Evolutionary conservation across 2,888 invertebrate genomes (phyloP).

Genomic region (Phrixothrix hirtus): DNA sequence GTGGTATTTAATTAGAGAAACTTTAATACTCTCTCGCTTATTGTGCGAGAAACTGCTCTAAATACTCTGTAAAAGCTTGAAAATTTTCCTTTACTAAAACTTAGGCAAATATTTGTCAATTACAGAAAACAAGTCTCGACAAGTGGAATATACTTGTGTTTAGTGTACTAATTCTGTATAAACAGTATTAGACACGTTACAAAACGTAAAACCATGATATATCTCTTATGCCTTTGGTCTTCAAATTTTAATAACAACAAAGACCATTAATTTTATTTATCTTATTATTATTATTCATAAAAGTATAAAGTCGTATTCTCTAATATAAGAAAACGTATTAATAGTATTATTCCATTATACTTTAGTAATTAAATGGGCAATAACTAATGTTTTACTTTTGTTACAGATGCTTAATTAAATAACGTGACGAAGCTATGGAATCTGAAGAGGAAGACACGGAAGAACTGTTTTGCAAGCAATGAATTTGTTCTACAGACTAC

Average conservation of each 20-base stretch:
- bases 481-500: slow-evolving; percentile 13
- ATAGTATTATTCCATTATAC: too few relatives aligned
- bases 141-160: slow-evolving; percentile 11
- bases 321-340: too few relatives aligned
- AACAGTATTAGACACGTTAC: too few relatives aligned
- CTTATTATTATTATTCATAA: too few relatives aligned
- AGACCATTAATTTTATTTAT: too few relatives aligned
- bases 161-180: too few relatives aligned
- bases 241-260: too few relatives aligned
- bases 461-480: slow-evolving; percentile 28
- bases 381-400: slow-evolving; percentile 14
- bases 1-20: slow-evolving; percentile 41
- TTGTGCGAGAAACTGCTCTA: slow-evolving; percentile 14
- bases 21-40: slow-evolving; percentile 37
- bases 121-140: slow-evolving; percentile 2
- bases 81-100: neutral
- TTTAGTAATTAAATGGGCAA: too few relatives aligned
- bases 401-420: slow-evolving; percentile 38
- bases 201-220: too few relatives aligned
- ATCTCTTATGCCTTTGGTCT: too few relatives aligned
- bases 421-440: slow-evolving; percentile 41
- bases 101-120: slow-evolving; percentile 10
- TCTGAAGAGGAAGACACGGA: slow-evolving; percentile 47
- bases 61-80: slow-evolving; percentile 13
- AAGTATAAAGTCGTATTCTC: too few relatives aligned